Evolutionary conservation across 2,797 vertebrate species (phyloP).

Genomic region (Tinamus major): DNA sequence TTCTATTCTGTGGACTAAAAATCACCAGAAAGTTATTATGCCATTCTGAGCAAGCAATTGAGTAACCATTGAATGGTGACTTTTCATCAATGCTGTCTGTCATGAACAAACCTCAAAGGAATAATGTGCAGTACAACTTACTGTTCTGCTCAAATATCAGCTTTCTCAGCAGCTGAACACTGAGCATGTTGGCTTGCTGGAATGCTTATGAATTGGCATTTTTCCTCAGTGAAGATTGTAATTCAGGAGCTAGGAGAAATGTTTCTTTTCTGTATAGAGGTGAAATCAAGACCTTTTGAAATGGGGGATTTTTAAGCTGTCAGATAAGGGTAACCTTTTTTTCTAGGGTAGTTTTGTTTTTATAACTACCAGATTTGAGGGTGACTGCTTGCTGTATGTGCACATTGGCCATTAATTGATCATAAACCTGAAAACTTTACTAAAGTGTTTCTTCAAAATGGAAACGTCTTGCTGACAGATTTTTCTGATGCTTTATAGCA

Average conservation of each 20-base stretch:
- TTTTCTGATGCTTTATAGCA: background rate
- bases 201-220: background rate
- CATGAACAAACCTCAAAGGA: background rate
- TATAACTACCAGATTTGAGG: background rate
- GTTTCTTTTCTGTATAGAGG: background rate
- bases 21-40: constrained; percentile 33
- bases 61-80: constrained; percentile 13
- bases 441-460: background rate
- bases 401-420: background rate
- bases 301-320: background rate
- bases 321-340: background rate
- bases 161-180: background rate
- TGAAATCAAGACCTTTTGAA: background rate
- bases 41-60: constrained; percentile 32
- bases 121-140: background rate
- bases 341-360: background rate
- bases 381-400: background rate
- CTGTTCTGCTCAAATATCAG: background rate
- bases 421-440: background rate
- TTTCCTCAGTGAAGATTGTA: background rate
- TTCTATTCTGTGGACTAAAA: constrained; percentile 12
- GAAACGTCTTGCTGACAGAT: no score
- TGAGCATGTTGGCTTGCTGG: background rate
- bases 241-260: background rate
- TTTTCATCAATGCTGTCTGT: background rate